These are phyloP conservation scores for Lepidurus arcticus DNA, from an alignment of 1,140 invertebrate species.

Conservation along the genomic window DNA sequence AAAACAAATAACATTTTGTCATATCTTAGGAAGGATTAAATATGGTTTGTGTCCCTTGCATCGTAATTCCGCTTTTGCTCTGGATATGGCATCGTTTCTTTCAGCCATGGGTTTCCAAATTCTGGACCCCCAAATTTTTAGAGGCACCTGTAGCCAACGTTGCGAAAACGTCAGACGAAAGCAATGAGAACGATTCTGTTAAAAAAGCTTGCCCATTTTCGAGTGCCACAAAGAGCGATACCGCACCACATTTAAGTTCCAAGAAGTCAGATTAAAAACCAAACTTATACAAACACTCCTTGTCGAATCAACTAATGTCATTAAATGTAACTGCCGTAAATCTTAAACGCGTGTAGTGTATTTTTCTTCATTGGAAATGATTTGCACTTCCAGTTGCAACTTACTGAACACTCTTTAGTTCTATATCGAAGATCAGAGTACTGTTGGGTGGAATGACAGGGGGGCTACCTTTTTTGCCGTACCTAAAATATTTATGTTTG, in stretches of 20 bases:
- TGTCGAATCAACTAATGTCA: neutral
- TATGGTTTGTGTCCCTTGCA: slow-evolving; percentile 73
- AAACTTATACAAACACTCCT: neutral
- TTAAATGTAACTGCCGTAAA: neutral
- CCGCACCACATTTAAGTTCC: neutral
- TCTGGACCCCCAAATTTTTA: slow-evolving; percentile 59
- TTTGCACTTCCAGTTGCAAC: slow-evolving; percentile 25
- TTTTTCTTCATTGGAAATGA: neutral
- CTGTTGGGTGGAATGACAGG: slow-evolving; percentile 78
- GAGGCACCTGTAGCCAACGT: neutral
- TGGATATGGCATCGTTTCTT: slow-evolving; percentile 70
- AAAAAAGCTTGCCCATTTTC: neutral
- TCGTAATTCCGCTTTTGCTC: slow-evolving; percentile 64
- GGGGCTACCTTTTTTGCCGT: slow-evolving; percentile 70
- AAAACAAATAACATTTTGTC: too few species aligned
- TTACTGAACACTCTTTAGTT: slow-evolving; percentile 74
- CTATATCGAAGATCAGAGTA: slow-evolving; percentile 78
- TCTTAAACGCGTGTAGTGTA: neutral
- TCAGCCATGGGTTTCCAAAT: slow-evolving; percentile 62
- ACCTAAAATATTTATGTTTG: slow-evolving; percentile 53
- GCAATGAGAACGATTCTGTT: neutral
- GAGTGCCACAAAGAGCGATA: neutral
- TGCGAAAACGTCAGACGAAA: neutral
- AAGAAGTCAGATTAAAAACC: neutral
- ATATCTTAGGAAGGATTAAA: slow-evolving; percentile 36